phyloP scores from a whole-genome alignment of 2,113 vertebrate genomes.

The Tenrec ecaudatus region DNA sequence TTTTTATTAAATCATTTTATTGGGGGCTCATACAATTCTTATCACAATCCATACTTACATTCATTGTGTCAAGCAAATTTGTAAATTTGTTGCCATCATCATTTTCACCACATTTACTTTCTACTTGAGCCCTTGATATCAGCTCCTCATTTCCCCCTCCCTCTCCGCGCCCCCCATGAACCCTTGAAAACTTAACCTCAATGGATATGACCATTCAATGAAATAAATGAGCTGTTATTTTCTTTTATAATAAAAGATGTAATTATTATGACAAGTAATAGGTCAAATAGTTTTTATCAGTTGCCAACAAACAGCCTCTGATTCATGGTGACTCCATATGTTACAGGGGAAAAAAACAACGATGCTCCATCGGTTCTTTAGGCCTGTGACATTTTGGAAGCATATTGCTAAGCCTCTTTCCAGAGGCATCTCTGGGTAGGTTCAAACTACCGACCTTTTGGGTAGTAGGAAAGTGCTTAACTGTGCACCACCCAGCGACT shows the following conservation, averaged over 20 bases:
- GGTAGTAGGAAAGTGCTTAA: not conserved
- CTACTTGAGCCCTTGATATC: too few species aligned
- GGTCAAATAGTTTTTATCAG: not conserved
- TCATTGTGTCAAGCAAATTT: too few species aligned
- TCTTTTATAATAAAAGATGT: slow-evolving; percentile 22
- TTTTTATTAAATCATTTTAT: not conserved
- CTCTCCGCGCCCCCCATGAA: too few species aligned
- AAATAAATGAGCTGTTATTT: not conserved
- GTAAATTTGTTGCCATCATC: too few species aligned
- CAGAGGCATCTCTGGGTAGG: not conserved
- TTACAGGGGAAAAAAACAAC: not conserved
- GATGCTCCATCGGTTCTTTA: not conserved
- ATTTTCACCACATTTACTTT: too few species aligned
- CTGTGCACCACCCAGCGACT: not conserved
- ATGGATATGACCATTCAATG: slow-evolving; percentile 2
- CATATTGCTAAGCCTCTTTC: not conserved
- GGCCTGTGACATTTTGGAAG: not conserved
- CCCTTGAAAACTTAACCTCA: not conserved
- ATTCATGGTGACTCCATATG: not conserved
- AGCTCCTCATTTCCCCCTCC: too few species aligned
- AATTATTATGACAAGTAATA: not conserved
- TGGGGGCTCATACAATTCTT: too few species aligned
- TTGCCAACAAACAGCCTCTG: not conserved
- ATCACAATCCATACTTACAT: too few species aligned
- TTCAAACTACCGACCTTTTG: not conserved